These are phyloP conservation scores for Drosophila sulfurigaster DNA, from an alignment of 1,140 invertebrate species.

Conservation along the genomic window DNA sequence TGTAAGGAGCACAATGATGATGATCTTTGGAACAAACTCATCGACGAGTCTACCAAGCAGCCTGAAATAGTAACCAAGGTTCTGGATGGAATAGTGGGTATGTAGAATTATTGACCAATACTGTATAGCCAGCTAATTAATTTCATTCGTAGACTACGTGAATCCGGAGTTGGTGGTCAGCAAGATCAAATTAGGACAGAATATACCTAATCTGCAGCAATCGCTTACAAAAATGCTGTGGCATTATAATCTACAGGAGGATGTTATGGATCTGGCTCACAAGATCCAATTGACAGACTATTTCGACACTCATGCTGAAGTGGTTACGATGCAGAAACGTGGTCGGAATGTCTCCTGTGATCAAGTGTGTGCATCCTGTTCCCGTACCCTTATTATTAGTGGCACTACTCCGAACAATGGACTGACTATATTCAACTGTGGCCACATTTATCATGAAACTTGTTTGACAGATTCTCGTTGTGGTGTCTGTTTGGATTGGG, in stretches of 20 bases:
- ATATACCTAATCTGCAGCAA: conserved; percentile 95
- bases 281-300: conserved; percentile 95
- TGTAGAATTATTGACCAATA: neutral
- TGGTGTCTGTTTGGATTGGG: conserved; percentile 85
- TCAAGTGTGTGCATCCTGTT: conserved; percentile 91
- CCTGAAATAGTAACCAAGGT: conserved; percentile 89
- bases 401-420: conserved; percentile 89
- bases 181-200: conserved; percentile 92
- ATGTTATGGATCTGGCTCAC: conserved; percentile 95
- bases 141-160: conserved; percentile 87
- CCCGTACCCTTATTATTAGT: conserved; percentile 88
- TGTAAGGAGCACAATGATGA: conserved; percentile 98
- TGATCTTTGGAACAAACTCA: conserved; percentile 97
- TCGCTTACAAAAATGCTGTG: conserved; percentile 97
- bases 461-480: conserved; percentile 90
- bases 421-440: conserved; percentile 94
- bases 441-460: conserved; percentile 94
- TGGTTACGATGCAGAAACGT: conserved; percentile 91
- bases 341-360: conserved; percentile 91
- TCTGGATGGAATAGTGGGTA: conserved; percentile 86
- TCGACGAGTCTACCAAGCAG: conserved; percentile 94
- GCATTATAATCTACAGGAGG: conserved; percentile 97
- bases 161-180: conserved; percentile 95
- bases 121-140: neutral
- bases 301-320: conserved; percentile 93